These are phyloP conservation scores for Pegoplata infirma DNA, from an alignment of 2,888 invertebrate genomes.

Conservation along the genomic window DNA sequence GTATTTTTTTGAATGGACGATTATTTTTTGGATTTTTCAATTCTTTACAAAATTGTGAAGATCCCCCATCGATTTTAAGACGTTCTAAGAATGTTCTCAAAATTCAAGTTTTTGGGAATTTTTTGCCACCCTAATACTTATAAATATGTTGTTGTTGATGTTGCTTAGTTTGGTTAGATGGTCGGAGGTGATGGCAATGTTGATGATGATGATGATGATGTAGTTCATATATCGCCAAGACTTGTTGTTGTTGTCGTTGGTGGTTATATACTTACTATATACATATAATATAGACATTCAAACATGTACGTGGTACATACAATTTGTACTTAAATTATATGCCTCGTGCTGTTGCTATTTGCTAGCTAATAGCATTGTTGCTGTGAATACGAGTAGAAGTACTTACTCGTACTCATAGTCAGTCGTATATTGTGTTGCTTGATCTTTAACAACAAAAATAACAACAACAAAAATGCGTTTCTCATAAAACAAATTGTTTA, in stretches of 20 bases:
- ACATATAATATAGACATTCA: not conserved
- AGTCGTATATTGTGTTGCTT: slow-evolving; percentile 31
- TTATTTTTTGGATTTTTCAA: no score
- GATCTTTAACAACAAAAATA: slow-evolving; percentile 38
- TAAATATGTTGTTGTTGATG: not conserved
- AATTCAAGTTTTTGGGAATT: no score
- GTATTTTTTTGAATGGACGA: no score
- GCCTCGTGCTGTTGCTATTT: slow-evolving; percentile 63
- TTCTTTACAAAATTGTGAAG: no score
- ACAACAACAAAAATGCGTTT: slow-evolving; percentile 60
- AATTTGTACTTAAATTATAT: slow-evolving; percentile 24
- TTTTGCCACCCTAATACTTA: not conserved
- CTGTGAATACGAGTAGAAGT: slow-evolving; percentile 17
- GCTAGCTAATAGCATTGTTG: slow-evolving; percentile 52
- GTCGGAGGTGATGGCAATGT: slow-evolving; percentile 57
- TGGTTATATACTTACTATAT: slow-evolving; percentile 4
- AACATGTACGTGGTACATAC: not conserved
- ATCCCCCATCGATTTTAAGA: no score
- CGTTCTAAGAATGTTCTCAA: no score
- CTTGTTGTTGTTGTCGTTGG: not conserved
- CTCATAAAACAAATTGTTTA: slow-evolving; percentile 61
- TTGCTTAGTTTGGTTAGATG: slow-evolving; percentile 16
- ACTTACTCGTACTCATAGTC: no score
- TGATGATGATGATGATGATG: slow-evolving; percentile 53
- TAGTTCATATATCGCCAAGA: slow-evolving; percentile 50